Evolutionary conservation across 2,113 vertebrate genomes (phyloP).

Genomic region (Artemisiospiza belli): DNA sequence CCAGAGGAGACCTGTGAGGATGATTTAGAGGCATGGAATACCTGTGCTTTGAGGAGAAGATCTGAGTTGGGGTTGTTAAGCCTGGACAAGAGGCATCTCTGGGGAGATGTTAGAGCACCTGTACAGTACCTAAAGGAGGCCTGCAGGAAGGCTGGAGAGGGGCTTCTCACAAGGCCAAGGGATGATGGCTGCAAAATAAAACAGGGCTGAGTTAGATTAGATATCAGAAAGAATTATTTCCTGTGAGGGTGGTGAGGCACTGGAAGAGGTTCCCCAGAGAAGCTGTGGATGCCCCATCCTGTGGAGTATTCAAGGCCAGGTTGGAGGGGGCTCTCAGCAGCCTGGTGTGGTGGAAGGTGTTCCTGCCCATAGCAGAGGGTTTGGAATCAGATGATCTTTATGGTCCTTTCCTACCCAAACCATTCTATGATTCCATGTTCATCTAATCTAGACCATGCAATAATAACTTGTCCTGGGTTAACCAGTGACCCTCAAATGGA

Average conservation of each 20-base stretch:
- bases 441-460: neutral
- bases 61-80: neutral
- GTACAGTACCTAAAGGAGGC: neutral
- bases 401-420: neutral
- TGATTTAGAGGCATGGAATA: neutral
- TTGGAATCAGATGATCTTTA: neutral
- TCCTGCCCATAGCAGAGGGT: neutral
- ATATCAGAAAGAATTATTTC: neutral
- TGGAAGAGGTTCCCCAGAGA: neutral
- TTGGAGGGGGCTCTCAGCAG: neutral
- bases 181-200: neutral
- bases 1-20: neutral
- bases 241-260: neutral
- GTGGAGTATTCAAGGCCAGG: neutral
- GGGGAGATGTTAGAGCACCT: neutral
- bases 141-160: neutral
- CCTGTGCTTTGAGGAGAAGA: neutral
- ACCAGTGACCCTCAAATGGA: neutral
- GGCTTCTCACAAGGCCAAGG: neutral
- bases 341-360: neutral
- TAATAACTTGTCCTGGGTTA: neutral
- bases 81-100: neutral
- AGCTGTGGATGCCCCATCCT: neutral
- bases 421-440: neutral
- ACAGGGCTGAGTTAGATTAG: neutral